Evolutionary conservation across 2,797 vertebrate genomes (phyloP), one percentile per base, ranked within the genome.

Genomic region (Amphiprion clarkii): DNA sequence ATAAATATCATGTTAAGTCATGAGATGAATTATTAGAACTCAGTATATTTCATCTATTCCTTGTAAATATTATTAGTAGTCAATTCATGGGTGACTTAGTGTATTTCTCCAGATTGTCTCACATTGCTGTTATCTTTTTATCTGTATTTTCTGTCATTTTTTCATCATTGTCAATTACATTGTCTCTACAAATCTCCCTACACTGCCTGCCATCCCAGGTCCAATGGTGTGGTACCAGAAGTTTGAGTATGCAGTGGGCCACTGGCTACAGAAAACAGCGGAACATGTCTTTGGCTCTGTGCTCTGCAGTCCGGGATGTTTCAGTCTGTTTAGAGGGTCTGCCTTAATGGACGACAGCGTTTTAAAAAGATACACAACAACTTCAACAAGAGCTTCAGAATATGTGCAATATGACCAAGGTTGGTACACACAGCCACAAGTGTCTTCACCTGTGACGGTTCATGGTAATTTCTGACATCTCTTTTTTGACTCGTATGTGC

Each of bases 201-300:
- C n/a, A 29, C 46, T 66, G 2, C 6, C 33, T 54, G 1, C 10
- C 46, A 6, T 25, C 3, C 36, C 78, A 96, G 96, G 96, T 70
- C 96, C 96, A 7, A 95, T 96, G 95, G 95, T 96, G 62, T 96
- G 96, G 96, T 96, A 96, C 84, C 96, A 96, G 91, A 96, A 96
- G 91, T 96, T 96, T 86, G 96, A 96, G 78, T 96, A 96, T 44
- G 95, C 96, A 21, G 95, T 96, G 6, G 95, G 95, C 31, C 96
- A 96, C 78, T 96, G 96, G 96, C 93, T 96, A 0, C 95, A 96
- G 84, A 96, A 96, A 86, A 96, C 96, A 4, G 89, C 96, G 2
- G 96, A 96, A 68, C 95, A 96, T 4, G 95, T 96, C 66, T 94
- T 96, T 67, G 96, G 96, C 13, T 96, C 94, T 0, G 96, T 96